Conservation (phyloP, 53 echinoderm and acorn worm species). For the Echinometra lucunter region DNA sequence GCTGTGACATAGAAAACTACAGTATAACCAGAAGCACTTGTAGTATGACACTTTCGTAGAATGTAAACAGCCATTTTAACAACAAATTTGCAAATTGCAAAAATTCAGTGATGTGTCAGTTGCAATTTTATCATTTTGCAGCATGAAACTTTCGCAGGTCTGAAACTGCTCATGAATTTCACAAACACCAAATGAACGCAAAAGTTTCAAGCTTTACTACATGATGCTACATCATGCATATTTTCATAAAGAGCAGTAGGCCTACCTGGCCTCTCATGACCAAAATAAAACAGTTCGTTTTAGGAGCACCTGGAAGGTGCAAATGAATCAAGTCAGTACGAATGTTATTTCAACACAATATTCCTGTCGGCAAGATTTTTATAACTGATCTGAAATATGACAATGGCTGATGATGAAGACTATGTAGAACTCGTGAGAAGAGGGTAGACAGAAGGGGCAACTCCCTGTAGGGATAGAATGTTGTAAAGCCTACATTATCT, state of each 20-base stretch:
- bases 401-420: not conserved
- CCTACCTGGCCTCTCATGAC: not conserved
- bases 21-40: no score
- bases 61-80: no score
- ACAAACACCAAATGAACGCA: no score
- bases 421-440: not conserved
- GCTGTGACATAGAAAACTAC: not conserved
- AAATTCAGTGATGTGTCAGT: no score
- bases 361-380: no score
- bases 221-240: not conserved
- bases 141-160: no score
- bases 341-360: not conserved
- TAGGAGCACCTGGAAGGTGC: not conserved
- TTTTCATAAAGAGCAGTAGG: not conserved
- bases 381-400: not conserved
- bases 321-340: not conserved
- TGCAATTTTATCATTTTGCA: no score
- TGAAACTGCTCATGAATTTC: no score
- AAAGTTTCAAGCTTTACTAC: no score
- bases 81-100: no score
- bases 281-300: not conserved
- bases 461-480: constrained; percentile 23
- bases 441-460: not conserved
- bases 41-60: no score
- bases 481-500: constrained; percentile 30